phyloP scores from a whole-genome alignment of 1,140 invertebrate genomes.

The Drosophila trapezifrons region DNA sequence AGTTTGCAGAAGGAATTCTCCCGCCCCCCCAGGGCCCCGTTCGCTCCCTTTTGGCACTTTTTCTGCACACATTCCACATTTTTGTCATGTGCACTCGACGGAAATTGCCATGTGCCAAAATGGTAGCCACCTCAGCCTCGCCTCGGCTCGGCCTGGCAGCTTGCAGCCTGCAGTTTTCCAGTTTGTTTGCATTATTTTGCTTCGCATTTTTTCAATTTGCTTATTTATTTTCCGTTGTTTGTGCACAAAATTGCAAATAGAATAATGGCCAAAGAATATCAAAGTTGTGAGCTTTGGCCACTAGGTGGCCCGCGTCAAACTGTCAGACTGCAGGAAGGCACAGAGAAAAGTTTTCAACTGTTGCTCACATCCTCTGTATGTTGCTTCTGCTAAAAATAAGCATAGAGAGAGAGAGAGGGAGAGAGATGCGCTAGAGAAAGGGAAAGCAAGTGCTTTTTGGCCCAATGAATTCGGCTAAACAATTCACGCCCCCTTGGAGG shows the following conservation, averaged over 20 bases:
- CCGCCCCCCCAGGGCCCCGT: not conserved
- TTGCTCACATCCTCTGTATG: conserved; percentile 27
- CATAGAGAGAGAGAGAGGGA: not conserved
- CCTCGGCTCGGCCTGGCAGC: conserved; percentile 7
- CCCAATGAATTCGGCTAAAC: conserved; percentile 47
- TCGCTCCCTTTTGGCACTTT: conserved; percentile 4
- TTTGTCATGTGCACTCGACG: conserved; percentile 76
- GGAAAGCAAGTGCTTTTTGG: conserved; percentile 24
- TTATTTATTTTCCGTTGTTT: conserved; percentile 50
- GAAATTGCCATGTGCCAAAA: conserved; percentile 78
- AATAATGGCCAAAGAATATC: conserved; percentile 49
- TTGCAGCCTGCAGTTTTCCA: conserved; percentile 40
- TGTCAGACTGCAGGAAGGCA: conserved; percentile 15
- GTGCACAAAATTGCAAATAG: conserved; percentile 57
- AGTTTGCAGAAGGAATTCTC: conserved; percentile 62
- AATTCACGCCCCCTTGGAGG: conserved; percentile 39
- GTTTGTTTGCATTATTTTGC: conserved; percentile 44
- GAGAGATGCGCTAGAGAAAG: not conserved
- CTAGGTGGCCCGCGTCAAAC: conserved; percentile 39
- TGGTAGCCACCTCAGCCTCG: conserved; percentile 27
- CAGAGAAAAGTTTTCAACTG: conserved; percentile 42
- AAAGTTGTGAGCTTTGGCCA: conserved; percentile 52
- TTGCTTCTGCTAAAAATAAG: conserved; percentile 25
- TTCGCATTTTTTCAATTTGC: conserved; percentile 49
- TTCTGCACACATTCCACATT: conserved; percentile 57